These are phyloP conservation scores for Gallinago paraguaiae DNA, from an alignment of 2,113 vertebrate species.

Conservation along the genomic window DNA sequence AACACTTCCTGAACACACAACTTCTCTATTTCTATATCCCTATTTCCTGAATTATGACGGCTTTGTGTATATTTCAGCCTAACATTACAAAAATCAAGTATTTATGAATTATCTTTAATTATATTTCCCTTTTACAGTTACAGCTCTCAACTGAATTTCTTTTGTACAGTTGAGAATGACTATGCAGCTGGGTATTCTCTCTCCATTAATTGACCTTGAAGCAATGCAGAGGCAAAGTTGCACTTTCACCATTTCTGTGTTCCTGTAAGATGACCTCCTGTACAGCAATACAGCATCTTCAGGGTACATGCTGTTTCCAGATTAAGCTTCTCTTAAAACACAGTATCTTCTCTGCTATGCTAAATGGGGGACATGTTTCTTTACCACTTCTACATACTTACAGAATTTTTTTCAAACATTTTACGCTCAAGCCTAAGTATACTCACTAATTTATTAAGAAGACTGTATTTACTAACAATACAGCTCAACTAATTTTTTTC, in stretches of 20 bases:
- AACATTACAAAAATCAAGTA: neutral
- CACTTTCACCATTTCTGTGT: constrained; percentile 16
- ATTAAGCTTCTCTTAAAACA: neutral
- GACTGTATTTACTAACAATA: neutral
- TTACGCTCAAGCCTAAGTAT: neutral
- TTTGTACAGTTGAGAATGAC: neutral
- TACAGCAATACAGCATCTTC: neutral
- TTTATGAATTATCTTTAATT: constrained; percentile 33
- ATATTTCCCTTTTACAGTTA: constrained; percentile 12
- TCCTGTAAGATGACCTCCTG: constrained; percentile 43
- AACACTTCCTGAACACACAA: constrained; percentile 1
- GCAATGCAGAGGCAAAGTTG: constrained; percentile 43
- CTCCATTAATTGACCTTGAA: constrained; percentile 49
- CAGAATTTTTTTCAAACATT: neutral
- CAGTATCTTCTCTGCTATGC: neutral
- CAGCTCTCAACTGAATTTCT: neutral
- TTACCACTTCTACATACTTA: neutral
- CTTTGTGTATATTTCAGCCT: neutral
- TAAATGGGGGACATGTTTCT: neutral
- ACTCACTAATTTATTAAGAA: neutral
- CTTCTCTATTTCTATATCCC: neutral
- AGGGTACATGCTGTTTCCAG: neutral
- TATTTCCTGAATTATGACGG: constrained; percentile 23
- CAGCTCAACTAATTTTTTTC: neutral
- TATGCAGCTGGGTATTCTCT: neutral